phyloP scores from a whole-genome alignment of 2,888 invertebrate genomes.

The Agonopterix subpropinquella region DNA sequence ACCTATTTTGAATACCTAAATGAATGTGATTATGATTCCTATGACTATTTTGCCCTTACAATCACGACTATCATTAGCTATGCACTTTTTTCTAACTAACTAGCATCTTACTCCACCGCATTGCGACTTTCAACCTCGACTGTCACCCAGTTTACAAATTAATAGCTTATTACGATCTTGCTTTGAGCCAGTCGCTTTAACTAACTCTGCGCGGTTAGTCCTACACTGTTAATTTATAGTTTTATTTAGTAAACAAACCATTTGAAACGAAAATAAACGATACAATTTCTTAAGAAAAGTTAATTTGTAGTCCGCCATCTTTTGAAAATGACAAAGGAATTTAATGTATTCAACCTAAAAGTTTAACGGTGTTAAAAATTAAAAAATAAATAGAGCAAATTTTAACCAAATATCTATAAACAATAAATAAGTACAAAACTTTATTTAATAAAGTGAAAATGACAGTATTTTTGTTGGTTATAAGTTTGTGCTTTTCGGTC shows the following conservation, averaged over 20 bases:
- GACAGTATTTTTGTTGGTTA: slow-evolving; percentile 9
- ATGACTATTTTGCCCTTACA: too few relatives aligned
- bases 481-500: slow-evolving; percentile 12
- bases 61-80: too few relatives aligned
- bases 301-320: slow-evolving; percentile 1
- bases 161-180: not conserved
- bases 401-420: not conserved
- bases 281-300: not conserved
- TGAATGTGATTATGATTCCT: too few relatives aligned
- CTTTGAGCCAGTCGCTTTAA: slow-evolving; percentile 11
- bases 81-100: not conserved
- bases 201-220: slow-evolving; percentile 12
- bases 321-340: not conserved
- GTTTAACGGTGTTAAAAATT: not conserved
- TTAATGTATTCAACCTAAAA: not conserved
- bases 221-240: not conserved
- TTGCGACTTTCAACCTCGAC: slow-evolving; percentile 5
- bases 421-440: not conserved
- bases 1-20: too few relatives aligned
- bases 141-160: slow-evolving; percentile 6
- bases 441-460: not conserved
- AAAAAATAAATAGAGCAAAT: not conserved
- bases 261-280: too few relatives aligned
- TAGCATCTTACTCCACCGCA: not conserved
- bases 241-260: too few relatives aligned